A percentile compares a stretch with the other conserved stretches of the same genome.
These are phyloP conservation scores for Ramphastos sulfuratus DNA, from an alignment of 2,113 vertebrate species.

Conservation along the genomic window DNA sequence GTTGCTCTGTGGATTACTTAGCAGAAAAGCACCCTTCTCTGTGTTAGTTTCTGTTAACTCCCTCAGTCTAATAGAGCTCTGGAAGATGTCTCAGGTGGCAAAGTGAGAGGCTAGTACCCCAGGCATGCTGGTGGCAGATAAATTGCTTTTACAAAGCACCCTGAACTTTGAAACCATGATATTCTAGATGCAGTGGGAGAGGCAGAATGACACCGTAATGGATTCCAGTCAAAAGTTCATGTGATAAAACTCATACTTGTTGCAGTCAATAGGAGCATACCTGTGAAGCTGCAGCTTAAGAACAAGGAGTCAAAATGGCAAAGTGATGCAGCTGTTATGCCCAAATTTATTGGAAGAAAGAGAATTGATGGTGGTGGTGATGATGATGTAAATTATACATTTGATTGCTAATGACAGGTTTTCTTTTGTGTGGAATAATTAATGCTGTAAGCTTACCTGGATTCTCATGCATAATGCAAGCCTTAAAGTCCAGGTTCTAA, in stretches of 20 bases:
- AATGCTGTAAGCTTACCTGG: conserved; percentile 78
- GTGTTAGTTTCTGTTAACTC: not conserved
- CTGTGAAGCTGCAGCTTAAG: not conserved
- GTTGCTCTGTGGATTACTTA: not conserved
- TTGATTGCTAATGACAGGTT: conserved; percentile 79
- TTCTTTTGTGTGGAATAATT: conserved; percentile 70
- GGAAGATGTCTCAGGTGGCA: not conserved
- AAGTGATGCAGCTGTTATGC: not conserved
- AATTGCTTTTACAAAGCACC: conserved; percentile 33
- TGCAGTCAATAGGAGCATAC: not conserved
- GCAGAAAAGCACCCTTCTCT: not conserved
- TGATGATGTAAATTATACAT: conserved; percentile 59
- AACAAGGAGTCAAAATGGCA: not conserved
- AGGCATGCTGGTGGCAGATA: not conserved
- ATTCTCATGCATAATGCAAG: conserved; percentile 78
- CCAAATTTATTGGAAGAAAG: conserved; percentile 26
- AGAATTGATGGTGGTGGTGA: not conserved
- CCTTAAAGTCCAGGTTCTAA: conserved; percentile 31
- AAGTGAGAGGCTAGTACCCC: not conserved
- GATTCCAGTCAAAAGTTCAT: conserved; percentile 60
- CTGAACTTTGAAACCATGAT: conserved; percentile 49
- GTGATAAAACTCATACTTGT: conserved; percentile 19
- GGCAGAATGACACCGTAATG: conserved; percentile 26
- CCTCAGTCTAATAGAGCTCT: not conserved
- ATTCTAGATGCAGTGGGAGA: conserved; percentile 13